These are phyloP conservation scores for Sesia apiformis DNA, from an alignment of 2,888 invertebrate species.

Conservation along the genomic window DNA sequence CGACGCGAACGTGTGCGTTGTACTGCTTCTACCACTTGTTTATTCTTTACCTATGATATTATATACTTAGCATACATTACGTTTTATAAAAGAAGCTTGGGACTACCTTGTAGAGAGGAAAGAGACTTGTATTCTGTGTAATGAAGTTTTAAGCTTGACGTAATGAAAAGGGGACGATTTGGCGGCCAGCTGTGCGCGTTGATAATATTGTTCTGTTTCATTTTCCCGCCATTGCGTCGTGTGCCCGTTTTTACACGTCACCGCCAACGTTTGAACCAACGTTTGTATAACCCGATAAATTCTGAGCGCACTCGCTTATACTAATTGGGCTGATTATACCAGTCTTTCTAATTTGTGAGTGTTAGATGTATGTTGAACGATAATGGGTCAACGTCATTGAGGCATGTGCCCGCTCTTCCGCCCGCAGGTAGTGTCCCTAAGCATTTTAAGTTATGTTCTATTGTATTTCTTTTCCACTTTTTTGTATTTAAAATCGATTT, in stretches of 20 bases:
- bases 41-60: neutral
- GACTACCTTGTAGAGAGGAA: neutral
- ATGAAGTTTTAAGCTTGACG: neutral
- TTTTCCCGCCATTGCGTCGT: constrained; percentile 40
- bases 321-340: constrained; percentile 1
- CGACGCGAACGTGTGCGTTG: constrained; percentile 16
- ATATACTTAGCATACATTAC: neutral
- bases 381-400: constrained; percentile 19
- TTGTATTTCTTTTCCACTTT: constrained; percentile 7
- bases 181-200: constrained; percentile 53
- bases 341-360: constrained; percentile 16
- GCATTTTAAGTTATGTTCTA: constrained; percentile 4
- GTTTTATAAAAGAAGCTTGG: neutral
- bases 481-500: neutral
- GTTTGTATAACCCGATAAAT: constrained; percentile 11
- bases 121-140: neutral
- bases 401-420: constrained; percentile 13
- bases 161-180: neutral
- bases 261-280: constrained; percentile 24
- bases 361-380: constrained; percentile 15
- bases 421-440: constrained; percentile 20
- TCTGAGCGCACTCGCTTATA: constrained; percentile 9
- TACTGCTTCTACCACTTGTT: constrained; percentile 8
- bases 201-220: constrained; percentile 53
- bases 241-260: constrained; percentile 34